Evolutionary conservation across 1,140 invertebrate species (phyloP), one percentile per base, ranked within the genome.

Genomic region (Brachionus plicatilis): DNA sequence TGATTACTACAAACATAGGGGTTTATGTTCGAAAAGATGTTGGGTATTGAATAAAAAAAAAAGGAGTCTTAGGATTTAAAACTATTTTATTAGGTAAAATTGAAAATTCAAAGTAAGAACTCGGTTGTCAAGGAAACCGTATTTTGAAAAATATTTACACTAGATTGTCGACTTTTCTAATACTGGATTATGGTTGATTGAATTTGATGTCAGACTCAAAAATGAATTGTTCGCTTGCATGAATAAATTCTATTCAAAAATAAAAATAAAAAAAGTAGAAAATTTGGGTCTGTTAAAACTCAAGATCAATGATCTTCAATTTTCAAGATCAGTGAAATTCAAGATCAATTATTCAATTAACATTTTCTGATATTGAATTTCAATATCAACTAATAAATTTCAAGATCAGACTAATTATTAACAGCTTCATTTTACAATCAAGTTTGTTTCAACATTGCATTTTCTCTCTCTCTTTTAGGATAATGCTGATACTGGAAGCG

Each of bases 1-100:
- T 45, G 33, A 65, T 82, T 82, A 17, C 37, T 66, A 7, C 79
- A 82, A 17, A 82, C 79, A 65, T 65, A 82, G 3, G 79, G 79
- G n/a, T 45, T 82, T 47, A 82, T 60, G 29, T 65, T 80, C 7
- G 76, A 80, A 43, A 72, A 72, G 41, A 72, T 72, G n/a, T 14
- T 72, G 29, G 29, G 33, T 43, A 72, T 4, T 20, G 0, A 43
- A 37, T n/a, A 0, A 68, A 41, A 68, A 68, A 68, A 29, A 41
- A 68, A 41, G 33, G 27, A 33, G 14, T 20, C 6, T 37, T 68
- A 33, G 33, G 17, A 43, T 43, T 41, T 43, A 41, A n/a, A n/a
- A 20, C 5, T 70, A 5, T 70, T 72, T 72, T 72, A 72, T 72
- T 72, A 72, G 68, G 68, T 72, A 72, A 72, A 72, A 72, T 43